These are phyloP conservation scores for Albula glossodonta DNA, from an alignment of 2,113 vertebrate genomes.

Conservation along the genomic window DNA sequence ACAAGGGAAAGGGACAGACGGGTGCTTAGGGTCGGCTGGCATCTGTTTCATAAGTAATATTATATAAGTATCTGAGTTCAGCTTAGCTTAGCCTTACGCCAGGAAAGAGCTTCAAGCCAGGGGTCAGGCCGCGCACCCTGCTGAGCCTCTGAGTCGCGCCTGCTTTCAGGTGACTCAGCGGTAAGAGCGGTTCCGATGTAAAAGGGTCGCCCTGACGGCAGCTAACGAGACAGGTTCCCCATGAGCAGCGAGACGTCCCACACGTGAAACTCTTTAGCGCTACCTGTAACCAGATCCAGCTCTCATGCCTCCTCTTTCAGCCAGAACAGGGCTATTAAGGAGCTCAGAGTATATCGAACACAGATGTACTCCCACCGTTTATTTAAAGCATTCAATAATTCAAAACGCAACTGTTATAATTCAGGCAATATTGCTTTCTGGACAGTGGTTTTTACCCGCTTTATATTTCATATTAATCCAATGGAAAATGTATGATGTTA, in stretches of 20 bases:
- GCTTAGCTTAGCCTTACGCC: not conserved
- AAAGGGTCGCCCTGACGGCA: not conserved
- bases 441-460: constrained; percentile 44
- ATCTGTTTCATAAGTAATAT: not conserved
- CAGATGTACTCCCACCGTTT: constrained; percentile 20
- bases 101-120: not conserved
- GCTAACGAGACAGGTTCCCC: not conserved
- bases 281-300: constrained; percentile 18
- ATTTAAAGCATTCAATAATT: constrained; percentile 17
- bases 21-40: not conserved
- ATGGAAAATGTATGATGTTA: constrained; percentile 56
- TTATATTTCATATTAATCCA: constrained; percentile 51
- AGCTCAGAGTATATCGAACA: constrained; percentile 16
- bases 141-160: not conserved
- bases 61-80: not conserved
- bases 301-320: constrained; percentile 17
- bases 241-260: not conserved
- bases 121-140: not conserved
- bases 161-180: not conserved
- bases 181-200: not conserved
- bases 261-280: constrained; percentile 16
- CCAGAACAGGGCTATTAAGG: constrained; percentile 16
- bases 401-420: constrained; percentile 34
- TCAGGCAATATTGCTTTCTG: constrained; percentile 43
- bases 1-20: not conserved